These are phyloP conservation scores for Cantharis flavilabris DNA, from an alignment of 2,888 invertebrate species.

Conservation along the genomic window DNA sequence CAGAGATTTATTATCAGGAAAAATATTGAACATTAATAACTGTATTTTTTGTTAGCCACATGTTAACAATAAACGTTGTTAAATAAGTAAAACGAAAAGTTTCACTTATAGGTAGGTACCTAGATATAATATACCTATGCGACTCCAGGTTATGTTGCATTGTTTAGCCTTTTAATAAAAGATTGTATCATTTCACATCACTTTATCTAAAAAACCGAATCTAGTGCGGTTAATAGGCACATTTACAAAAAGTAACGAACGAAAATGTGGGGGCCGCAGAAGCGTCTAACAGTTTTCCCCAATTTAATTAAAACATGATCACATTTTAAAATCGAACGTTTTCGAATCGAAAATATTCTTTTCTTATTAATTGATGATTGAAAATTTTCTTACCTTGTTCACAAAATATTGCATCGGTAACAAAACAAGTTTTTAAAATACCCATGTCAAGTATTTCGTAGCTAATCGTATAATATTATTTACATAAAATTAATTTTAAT, in stretches of 20 bases:
- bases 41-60: slow-evolving; percentile 24
- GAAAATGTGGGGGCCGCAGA: not conserved
- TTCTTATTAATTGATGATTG: not conserved
- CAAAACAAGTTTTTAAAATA: slow-evolving; percentile 2
- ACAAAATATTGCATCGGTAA: not conserved
- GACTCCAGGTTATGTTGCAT: not conserved
- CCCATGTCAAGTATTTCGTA: not conserved
- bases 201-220: not conserved
- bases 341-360: not conserved
- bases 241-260: not conserved
- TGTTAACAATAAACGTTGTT: slow-evolving; percentile 10
- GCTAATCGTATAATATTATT: slow-evolving; percentile 3
- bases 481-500: not conserved
- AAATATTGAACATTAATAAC: slow-evolving; percentile 24
- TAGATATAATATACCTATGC: not conserved
- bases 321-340: not conserved
- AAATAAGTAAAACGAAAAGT: not conserved
- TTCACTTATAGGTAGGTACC: not conserved
- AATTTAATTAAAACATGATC: too few relatives aligned
- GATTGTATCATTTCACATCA: not conserved
- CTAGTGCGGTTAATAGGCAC: not conserved
- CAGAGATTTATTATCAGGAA: slow-evolving; percentile 27
- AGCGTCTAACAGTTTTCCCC: not conserved
- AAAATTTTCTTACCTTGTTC: slow-evolving; percentile 2
- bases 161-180: not conserved